Base-by-base conservation (phyloP, 2,113 vertebrate genomes). In the Chlorodrepanis virens region DNA sequence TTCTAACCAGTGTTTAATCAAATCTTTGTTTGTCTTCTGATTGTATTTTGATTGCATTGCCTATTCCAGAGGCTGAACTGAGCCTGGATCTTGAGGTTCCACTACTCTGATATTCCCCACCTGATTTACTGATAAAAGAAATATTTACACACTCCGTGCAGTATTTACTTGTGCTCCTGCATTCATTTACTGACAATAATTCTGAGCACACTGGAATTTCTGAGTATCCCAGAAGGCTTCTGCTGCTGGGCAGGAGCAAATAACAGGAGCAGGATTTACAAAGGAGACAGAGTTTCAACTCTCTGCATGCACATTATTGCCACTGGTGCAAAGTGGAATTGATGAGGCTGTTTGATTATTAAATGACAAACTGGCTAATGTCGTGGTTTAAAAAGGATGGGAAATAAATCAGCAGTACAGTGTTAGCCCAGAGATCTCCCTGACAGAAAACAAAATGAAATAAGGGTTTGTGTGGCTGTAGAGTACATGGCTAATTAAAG, bases 131-230 rank as follows among this genome's bases (percentile, higher is more conserved):
- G 70, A 28, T 40, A 70, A 35, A 15, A 60, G 37, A 84, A 68
- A 64, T 77, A 87, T 86, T 85, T 85, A 68, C 85, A 49, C 61
- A 35, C 69, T 57, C 27, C 4, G 1, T 15, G 9, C 77, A 40
- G 65, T 81, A 61, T 94, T 97, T 94, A 71, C 92, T 82, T 69
- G 40, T 53, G 84, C 31, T 90, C 25, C 86, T 68, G 53, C 75
- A 86, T 96, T 93, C 56, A 95, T 95, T 92, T 92, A 44, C 88
- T 71, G 57, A 89, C 80, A 87, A 83, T 33, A 89, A 94, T 91
- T 94, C 83, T 6, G 74, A 91, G 83, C 78, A 91, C 1, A 5
- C 23, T 86, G 90, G 65, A 92, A 84, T 94, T 97, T 89, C 64
- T 64, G 72, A 84, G 53, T 18, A 19, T 82, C 94, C 94, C 95